Evolutionary conservation across 1,140 invertebrate genomes (phyloP).

Genomic region (Drosophila sp.): DNA sequence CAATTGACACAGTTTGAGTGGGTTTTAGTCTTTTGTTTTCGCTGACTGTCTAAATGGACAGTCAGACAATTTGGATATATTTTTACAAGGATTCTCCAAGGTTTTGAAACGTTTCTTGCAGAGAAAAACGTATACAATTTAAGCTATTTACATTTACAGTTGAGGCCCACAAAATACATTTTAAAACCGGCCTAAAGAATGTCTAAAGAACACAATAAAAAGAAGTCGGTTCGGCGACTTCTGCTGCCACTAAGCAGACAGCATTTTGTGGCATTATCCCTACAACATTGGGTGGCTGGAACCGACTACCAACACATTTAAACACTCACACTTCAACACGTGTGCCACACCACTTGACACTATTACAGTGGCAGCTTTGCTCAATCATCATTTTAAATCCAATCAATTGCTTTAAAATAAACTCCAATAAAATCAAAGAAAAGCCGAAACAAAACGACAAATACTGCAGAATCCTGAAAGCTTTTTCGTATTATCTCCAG

Average conservation of each 20-base stretch:
- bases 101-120: neutral
- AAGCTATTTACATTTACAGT: too few relatives aligned
- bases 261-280: slow-evolving; percentile 4
- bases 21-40: slow-evolving; percentile 11
- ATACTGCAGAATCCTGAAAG: slow-evolving; percentile 54
- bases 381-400: slow-evolving; percentile 65
- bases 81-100: neutral
- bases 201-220: neutral
- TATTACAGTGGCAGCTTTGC: slow-evolving; percentile 20
- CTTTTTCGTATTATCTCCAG: slow-evolving; percentile 78
- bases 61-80: neutral
- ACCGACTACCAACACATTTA: slow-evolving; percentile 28
- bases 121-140: neutral
- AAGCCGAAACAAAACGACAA: slow-evolving; percentile 59
- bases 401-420: slow-evolving; percentile 83
- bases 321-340: slow-evolving; percentile 33
- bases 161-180: neutral
- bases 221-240: neutral
- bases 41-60: neutral
- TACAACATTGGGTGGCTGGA: neutral
- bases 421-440: slow-evolving; percentile 70
- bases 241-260: slow-evolving; percentile 1
- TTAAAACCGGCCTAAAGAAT: neutral
- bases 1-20: slow-evolving; percentile 9
- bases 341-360: slow-evolving; percentile 42